Evolutionary conservation across 2,888 invertebrate species (phyloP), one percentile per base, ranked within the genome.

Genomic region (Drosophila merina): DNA sequence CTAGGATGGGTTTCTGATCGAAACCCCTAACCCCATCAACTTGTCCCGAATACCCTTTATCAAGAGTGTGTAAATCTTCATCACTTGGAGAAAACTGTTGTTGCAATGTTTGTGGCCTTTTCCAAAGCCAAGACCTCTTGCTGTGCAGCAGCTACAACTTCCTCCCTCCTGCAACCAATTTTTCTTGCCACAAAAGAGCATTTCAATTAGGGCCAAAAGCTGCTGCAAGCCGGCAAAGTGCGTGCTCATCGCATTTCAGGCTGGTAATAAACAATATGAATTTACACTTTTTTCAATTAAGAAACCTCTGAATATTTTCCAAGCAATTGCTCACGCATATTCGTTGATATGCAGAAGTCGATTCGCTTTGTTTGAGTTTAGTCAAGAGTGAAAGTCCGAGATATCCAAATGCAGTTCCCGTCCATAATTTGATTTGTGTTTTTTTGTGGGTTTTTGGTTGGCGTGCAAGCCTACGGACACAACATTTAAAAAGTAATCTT

Each of bases 231-330:
- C 48, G 36, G 36, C 50, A 60, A 79, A 77, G 69, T 84, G 85
- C 82, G 75, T 84, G 85, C 57, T 70, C 79, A 75, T 71, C 71
- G 72, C 45, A 38, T 59, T 57, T 55, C 45, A 28, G 51, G 26
- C 54, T 26, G 62, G 51, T 55, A 51, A 60, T 79, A 75, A 72
- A 73, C 77, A 74, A 71, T 74, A 56, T 77, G 81, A 77, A 66
- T 81, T 74, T 57, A 68, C 72, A 66, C 62, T 66, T 64, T 84
- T 77, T 81, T 81, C 82, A 85, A 84, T 81, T 84, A 70, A 57
- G 64, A 60, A 59, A 60, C 70, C 31, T 52, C 42, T 50, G 51
- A 69, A 60, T 58, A 20, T n/a, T 56, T 55, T 64, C 28, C 28
- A 64, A 51, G 49, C 49, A 57, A 49, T 49, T 49, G 36, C 59